Conservation (phyloP, 2,888 invertebrate genomes). For the Bembecia ichneumoniformis region DNA sequence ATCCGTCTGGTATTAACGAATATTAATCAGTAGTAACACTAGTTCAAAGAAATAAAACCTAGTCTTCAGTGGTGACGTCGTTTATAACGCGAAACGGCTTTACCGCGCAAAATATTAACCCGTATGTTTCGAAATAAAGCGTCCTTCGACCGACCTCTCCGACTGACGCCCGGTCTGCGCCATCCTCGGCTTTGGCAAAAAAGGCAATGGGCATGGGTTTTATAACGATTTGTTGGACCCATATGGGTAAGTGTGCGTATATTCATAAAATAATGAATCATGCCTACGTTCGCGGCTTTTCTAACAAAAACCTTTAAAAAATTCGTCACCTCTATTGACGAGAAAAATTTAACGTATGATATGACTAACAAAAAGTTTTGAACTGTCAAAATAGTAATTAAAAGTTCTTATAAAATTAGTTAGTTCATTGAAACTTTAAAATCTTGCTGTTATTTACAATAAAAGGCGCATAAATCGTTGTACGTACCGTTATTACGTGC, state of each 20-base stretch:
- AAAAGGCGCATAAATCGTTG: constrained; percentile 21
- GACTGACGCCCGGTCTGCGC: constrained; percentile 15
- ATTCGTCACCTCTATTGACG: no score
- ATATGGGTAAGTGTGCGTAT: neutral
- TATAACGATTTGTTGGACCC: constrained; percentile 12
- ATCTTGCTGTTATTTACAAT: constrained; percentile 7
- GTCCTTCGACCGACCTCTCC: constrained; percentile 10
- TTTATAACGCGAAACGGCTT: neutral
- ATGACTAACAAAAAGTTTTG: no score
- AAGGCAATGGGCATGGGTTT: constrained; percentile 19
- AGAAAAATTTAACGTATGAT: no score
- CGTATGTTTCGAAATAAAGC: constrained; percentile 1
- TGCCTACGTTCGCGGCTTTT: neutral
- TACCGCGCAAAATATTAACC: neutral
- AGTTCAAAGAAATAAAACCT: no score
- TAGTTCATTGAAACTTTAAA: neutral
- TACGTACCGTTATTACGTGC: constrained; percentile 23
- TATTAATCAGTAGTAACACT: no score
- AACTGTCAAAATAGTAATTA: no score
- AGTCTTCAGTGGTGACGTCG: no score
- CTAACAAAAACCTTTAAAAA: neutral
- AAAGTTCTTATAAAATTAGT: no score
- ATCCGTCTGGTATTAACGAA: no score
- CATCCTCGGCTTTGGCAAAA: constrained; percentile 11
- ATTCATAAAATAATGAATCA: neutral